Evolutionary conservation across 2,113 vertebrate species (phyloP).

Genomic region (Cettia cetti): DNA sequence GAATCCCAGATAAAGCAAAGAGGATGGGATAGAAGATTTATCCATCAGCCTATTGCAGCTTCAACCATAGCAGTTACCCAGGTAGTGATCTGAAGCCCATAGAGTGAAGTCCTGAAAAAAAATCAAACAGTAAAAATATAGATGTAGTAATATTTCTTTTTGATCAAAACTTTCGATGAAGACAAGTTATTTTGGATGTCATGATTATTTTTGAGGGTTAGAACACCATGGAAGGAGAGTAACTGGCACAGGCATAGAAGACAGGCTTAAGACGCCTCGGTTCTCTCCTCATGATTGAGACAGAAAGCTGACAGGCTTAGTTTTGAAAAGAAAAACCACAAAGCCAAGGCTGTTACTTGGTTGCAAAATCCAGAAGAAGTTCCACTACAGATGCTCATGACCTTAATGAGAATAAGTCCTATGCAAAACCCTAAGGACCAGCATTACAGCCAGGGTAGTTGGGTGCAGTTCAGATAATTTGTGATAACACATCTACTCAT

Average conservation of each 20-base stretch:
- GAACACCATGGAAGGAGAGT: not conserved
- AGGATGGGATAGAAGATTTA: not conserved
- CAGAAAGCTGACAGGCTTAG: not conserved
- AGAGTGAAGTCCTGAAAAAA: not conserved
- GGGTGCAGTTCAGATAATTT: not conserved
- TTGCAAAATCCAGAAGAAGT: not conserved
- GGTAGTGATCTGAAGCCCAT: not conserved
- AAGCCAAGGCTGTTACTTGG: not conserved
- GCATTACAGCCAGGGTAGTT: not conserved
- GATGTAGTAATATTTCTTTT: not conserved
- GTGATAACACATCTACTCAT: not conserved
- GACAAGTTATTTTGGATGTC: not conserved
- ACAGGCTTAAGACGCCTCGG: not conserved
- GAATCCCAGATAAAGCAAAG: not conserved
- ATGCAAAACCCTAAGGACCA: not conserved
- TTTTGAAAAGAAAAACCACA: rapidly evolving
- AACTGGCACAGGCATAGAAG: not conserved
- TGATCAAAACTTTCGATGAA: not conserved
- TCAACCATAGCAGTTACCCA: not conserved
- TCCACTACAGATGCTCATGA: rapidly evolving
- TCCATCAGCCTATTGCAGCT: not conserved
- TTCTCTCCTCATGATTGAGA: not conserved
- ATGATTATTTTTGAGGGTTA: not conserved
- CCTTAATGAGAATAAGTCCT: not conserved
- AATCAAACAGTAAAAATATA: not conserved